These are phyloP conservation scores for Ptychadena robeensis DNA, from an alignment of 2,797 vertebrate species.

Conservation along the genomic window DNA sequence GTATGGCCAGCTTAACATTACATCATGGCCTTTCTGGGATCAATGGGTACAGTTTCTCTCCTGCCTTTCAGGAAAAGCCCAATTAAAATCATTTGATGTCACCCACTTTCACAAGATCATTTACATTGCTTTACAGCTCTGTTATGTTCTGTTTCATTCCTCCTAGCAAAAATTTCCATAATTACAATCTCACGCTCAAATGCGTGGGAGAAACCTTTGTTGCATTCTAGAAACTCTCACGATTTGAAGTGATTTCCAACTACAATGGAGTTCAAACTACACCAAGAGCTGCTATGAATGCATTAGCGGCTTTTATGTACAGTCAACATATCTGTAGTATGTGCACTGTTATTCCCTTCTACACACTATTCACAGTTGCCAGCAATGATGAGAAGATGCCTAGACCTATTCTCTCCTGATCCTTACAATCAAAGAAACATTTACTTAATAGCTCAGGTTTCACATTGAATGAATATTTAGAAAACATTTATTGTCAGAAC, in stretches of 20 bases:
- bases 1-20: no score
- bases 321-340: constrained; percentile 7
- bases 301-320: neutral
- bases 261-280: neutral
- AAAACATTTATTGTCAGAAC: neutral
- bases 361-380: neutral
- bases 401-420: neutral
- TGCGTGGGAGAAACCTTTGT: constrained; percentile 33
- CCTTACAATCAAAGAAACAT: neutral
- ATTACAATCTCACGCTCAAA: constrained; percentile 26
- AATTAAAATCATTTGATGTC: neutral
- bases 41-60: neutral
- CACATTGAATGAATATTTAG: constrained; percentile 5
- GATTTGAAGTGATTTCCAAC: neutral
- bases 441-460: neutral
- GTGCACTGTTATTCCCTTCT: neutral
- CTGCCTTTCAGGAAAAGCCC: neutral
- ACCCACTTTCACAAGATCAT: constrained; percentile 9
- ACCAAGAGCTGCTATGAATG: neutral
- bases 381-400: neutral
- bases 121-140: constrained; percentile 7
- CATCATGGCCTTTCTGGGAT: neutral
- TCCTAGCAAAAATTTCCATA: constrained; percentile 30
- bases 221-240: neutral
- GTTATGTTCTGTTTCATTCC: neutral